Base-by-base conservation (phyloP, 92 coral and sea anemone species). In the Porites lobata region DNA sequence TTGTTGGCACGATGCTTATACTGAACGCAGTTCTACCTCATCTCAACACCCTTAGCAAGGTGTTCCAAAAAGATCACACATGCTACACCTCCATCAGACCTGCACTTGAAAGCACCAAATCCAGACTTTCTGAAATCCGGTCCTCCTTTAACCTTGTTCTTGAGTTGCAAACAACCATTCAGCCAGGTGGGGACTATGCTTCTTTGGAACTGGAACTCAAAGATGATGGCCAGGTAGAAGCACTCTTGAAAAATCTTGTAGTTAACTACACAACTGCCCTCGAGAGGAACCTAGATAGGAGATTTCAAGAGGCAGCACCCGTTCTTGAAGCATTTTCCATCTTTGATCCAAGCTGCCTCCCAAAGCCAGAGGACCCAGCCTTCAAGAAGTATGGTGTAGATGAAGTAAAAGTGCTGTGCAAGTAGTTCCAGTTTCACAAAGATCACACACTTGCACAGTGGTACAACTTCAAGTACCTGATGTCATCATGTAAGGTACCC, bases 81-180 rank as follows among this genome's bases (percentile, higher is more conserved):
- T 75, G 82, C 82, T 86, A 78, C 58, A 77, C 85, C 43, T 67
- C 71, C 54, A 86, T 86, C 20, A 86, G 82, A 19, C 90, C 85
- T n/a, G 67, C 64, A 73, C 65, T 78, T 12, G 61, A 78, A 8
- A 77, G 51, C 24, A 86, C 85, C 75, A 86, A 86, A 18, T 14
- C 13, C n/a, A 86, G 75, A 0, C 69, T 78, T 86, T 43, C 79
- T 76, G 53, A 77, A 2, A 65, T 69, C 66, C 65, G 64, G 68
- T 63, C 64, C 4, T 14, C 14, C 32, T 29, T 29, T 29, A 2
- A 29, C 32, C 32, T 29, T 26, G 3, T 26, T 26, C 32, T 29
- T 29, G 72, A 52, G 83, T 80, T 77, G 11, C 80, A 86, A 6
- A 74, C 29, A n/a, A 52, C 52, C 0, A 29, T 86, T 12, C 80